Conservation (phyloP, 2,888 invertebrate genomes). For the Tineola bisselliella region DNA sequence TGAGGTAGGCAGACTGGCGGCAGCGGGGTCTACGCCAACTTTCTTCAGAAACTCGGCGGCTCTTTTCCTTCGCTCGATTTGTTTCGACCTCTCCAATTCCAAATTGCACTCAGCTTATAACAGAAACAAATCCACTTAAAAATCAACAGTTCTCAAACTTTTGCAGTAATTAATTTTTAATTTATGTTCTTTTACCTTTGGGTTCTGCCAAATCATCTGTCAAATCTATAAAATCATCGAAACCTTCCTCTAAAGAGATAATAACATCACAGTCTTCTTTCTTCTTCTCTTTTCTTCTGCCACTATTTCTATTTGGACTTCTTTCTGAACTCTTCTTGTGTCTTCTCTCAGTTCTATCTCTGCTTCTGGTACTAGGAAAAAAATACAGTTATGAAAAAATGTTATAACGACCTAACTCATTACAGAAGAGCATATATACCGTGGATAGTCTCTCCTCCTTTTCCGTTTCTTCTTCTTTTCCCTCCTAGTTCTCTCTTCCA, state of each 20-base stretch:
- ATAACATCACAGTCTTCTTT: constrained; percentile 44
- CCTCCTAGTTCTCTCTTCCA: constrained; percentile 9
- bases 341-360: constrained; percentile 25
- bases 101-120: constrained; percentile 28
- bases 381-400: no score
- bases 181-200: constrained; percentile 34
- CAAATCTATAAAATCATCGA: constrained; percentile 68
- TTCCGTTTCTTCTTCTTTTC: constrained; percentile 18
- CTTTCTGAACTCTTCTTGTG: constrained; percentile 17
- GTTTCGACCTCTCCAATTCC: constrained; percentile 59
- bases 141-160: constrained; percentile 10
- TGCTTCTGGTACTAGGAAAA: constrained; percentile 32
- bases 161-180: not conserved
- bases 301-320: not conserved
- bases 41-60: constrained; percentile 82
- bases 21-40: constrained; percentile 46
- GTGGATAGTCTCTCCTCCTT: constrained; percentile 10
- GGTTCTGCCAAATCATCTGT: constrained; percentile 65
- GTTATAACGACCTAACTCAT: no score
- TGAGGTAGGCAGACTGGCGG: constrained; percentile 40
- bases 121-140: not conserved
- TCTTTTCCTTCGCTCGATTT: constrained; percentile 79
- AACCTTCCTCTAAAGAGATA: constrained; percentile 54
- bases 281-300: constrained; percentile 26
- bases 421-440: constrained; percentile 29